phyloP scores from a whole-genome alignment of 2,888 invertebrate genomes.

The Endomychus coccineus region DNA sequence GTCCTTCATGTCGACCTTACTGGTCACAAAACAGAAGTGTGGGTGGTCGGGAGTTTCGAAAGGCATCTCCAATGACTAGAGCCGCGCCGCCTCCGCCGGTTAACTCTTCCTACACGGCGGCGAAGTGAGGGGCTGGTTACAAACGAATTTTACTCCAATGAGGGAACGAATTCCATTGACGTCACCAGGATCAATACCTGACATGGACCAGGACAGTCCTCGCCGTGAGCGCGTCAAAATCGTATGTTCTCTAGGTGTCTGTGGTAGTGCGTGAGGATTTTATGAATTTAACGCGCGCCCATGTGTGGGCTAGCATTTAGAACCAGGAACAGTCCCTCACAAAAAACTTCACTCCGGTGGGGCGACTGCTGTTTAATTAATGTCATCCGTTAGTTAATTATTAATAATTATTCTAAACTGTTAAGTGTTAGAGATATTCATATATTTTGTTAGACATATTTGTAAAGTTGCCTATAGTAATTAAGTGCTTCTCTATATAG shows the following conservation, averaged over 20 bases:
- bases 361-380: slow-evolving; percentile 72
- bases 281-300: slow-evolving; percentile 54
- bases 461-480: slow-evolving; percentile 12
- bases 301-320: slow-evolving; percentile 94
- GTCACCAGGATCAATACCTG: slow-evolving; percentile 42
- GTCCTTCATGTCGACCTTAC: too few species aligned
- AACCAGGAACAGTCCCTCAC: slow-evolving; percentile 94
- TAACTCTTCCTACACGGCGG: background rate
- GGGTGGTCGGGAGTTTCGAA: slow-evolving; percentile 1
- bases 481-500: slow-evolving; percentile 14
- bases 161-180: slow-evolving; percentile 42
- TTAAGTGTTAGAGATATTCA: slow-evolving; percentile 12
- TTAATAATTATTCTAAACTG: slow-evolving; percentile 14
- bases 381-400: slow-evolving; percentile 1
- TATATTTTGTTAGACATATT: slow-evolving; percentile 16
- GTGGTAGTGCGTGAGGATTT: slow-evolving; percentile 28
- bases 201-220: slow-evolving; percentile 36
- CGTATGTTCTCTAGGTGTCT: slow-evolving; percentile 24
- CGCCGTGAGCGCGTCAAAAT: slow-evolving; percentile 34
- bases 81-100: background rate
- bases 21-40: background rate
- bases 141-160: too few species aligned
- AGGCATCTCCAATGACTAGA: background rate
- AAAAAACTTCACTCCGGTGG: slow-evolving; percentile 94
- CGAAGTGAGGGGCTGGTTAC: slow-evolving; percentile 39